Evolutionary conservation across 2,797 vertebrate genomes (phyloP), one percentile per base, ranked within the genome.

Genomic region (Lithobates sylvaticus): DNA sequence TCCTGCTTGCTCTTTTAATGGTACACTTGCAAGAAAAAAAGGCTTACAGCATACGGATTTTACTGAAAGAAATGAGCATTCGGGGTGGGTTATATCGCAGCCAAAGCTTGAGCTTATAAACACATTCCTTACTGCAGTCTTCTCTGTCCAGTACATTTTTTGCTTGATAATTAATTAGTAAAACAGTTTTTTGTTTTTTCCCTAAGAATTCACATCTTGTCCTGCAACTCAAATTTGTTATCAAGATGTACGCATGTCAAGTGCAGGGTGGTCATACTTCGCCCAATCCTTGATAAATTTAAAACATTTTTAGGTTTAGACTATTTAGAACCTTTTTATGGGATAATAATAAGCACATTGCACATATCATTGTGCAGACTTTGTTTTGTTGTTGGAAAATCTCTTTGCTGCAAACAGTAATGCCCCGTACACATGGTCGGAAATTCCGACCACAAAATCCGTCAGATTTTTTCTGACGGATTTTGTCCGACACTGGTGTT

Each of bases 1-100:
- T 92, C 91, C 90, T 93, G 93, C 93, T 94, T 96, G 94, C 93
- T 95, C 91, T 93, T 94, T 94, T 95, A 95, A 94, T 94, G 93
- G 92, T 94, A 92, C 90, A 94, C 92, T 95, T 95, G 93, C 94
- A 90, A 89, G 89, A 88, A 85, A 81, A 90, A 90, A 90, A 1
- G 82, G 83, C 0, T 87, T 87, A 91, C 89, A 78, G 27, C 77
- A 72, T 88, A 89, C 83, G 69, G 81, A 10, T 89, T 86, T 65
- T 92, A 89, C 88, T 90, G 76, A 91, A 92, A 88, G 91, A 89
- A 91, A 88, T 89, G 81, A 76, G 89, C 88, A 5, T 61, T 21
- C 79, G 86, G 29, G 65, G 86, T 83, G 90, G 90, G 89, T 82
- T 90, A 89, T 87, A 47, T 47, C 76, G 86, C 89, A 91, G 89